phyloP scores from a whole-genome alignment of 2,888 invertebrate genomes.

The Alentia gelatinosa region DNA sequence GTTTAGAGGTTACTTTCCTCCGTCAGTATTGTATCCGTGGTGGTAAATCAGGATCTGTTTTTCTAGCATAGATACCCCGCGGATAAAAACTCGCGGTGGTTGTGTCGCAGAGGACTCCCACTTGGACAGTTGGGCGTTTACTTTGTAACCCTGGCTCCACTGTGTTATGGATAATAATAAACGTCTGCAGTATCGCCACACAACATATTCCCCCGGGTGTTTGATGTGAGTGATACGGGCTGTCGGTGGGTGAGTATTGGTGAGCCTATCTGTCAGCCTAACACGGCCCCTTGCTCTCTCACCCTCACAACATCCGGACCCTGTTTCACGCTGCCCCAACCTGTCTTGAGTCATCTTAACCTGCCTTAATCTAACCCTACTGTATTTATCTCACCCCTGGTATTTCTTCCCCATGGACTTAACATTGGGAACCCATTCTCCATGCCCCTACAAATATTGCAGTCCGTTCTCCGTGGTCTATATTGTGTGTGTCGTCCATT shows the following conservation, averaged over 20 bases:
- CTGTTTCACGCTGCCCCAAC: not conserved
- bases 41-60: too few species aligned
- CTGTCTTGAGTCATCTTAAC: not conserved
- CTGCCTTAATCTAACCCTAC: not conserved
- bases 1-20: too few species aligned
- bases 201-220: not conserved
- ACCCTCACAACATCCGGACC: not conserved
- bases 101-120: not conserved
- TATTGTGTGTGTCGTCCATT: too few species aligned
- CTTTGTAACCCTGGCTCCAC: not conserved
- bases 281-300: not conserved
- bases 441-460: too few species aligned
- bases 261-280: constrained; percentile 1
- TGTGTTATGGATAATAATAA: not conserved
- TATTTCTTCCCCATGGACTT: too few species aligned
- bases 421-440: too few species aligned
- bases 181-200: not conserved
- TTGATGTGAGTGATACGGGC: not conserved
- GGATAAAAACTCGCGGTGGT: too few species aligned
- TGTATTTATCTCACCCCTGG: too few species aligned
- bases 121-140: not conserved
- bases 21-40: too few species aligned
- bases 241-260: not conserved
- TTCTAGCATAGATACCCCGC: too few species aligned
- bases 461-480: too few species aligned